These are phyloP conservation scores for Bergia puertoricense DNA, from an alignment of 92 coral and sea anemone genomes.

Conservation along the genomic window DNA sequence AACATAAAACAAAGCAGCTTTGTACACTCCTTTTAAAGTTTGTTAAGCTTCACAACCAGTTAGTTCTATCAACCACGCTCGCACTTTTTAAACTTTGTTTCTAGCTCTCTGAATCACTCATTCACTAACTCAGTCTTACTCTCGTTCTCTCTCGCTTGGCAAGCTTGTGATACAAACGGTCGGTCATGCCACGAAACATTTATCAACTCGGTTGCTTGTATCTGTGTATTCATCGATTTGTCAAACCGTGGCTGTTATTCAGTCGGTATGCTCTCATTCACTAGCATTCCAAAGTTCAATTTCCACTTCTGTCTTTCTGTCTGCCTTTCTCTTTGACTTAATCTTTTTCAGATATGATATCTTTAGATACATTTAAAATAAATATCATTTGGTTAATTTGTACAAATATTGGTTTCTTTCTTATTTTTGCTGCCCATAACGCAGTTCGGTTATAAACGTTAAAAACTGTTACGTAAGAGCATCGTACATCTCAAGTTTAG, in stretches of 20 bases:
- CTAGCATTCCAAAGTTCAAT: background rate
- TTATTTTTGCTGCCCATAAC: background rate
- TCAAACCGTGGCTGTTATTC: background rate
- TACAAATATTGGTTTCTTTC: background rate
- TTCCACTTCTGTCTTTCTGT: background rate
- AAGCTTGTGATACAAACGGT: background rate
- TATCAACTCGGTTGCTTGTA: background rate
- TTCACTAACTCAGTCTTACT: background rate
- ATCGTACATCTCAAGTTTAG: conserved; percentile 19
- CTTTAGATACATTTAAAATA: background rate
- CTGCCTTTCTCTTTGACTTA: background rate
- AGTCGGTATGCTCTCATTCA: background rate
- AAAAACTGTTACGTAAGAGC: background rate
- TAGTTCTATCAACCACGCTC: background rate
- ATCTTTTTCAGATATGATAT: background rate
- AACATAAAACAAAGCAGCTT: no score
- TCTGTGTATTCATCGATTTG: no score
- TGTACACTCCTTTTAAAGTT: no score
- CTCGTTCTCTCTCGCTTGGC: background rate
- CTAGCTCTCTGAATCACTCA: background rate
- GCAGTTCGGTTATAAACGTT: background rate
- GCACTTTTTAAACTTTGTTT: no score
- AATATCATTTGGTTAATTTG: background rate
- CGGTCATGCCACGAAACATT: background rate
- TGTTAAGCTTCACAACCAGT: no score